phyloP scores from a whole-genome alignment of 2,888 invertebrate species.

The Epistrophe grossulariae region DNA sequence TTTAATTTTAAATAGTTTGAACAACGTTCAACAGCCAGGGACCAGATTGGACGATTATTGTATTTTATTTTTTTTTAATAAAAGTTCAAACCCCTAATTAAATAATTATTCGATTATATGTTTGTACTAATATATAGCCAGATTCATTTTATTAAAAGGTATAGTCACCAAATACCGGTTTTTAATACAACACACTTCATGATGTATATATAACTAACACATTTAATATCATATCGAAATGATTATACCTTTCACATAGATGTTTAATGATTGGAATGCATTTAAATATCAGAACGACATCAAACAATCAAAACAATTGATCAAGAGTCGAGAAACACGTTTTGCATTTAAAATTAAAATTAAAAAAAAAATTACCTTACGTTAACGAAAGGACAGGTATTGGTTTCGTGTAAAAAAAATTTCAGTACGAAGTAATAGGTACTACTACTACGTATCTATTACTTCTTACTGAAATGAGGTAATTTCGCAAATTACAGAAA shows the following conservation, averaged over 20 bases:
- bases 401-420: background rate
- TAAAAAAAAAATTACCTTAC: background rate
- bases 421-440: no score
- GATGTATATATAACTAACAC: background rate
- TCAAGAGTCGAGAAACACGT: constrained; percentile 43
- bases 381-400: background rate
- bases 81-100: background rate
- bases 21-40: background rate
- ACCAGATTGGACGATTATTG: background rate
- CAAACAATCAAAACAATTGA: constrained; percentile 51
- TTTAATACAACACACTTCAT: background rate
- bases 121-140: no score
- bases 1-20: no score
- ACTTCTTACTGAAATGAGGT: no score
- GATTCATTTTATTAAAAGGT: no score
- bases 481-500: no score
- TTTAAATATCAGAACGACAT: constrained; percentile 36
- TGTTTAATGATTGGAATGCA: constrained; percentile 39
- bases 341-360: constrained; percentile 26
- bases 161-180: background rate
- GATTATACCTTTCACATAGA: constrained; percentile 10
- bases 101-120: background rate
- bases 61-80: background rate
- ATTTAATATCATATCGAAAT: background rate
- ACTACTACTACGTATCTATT: no score